Base-by-base conservation (phyloP, 2,113 vertebrate species). In the Neotoma lepida region DNA sequence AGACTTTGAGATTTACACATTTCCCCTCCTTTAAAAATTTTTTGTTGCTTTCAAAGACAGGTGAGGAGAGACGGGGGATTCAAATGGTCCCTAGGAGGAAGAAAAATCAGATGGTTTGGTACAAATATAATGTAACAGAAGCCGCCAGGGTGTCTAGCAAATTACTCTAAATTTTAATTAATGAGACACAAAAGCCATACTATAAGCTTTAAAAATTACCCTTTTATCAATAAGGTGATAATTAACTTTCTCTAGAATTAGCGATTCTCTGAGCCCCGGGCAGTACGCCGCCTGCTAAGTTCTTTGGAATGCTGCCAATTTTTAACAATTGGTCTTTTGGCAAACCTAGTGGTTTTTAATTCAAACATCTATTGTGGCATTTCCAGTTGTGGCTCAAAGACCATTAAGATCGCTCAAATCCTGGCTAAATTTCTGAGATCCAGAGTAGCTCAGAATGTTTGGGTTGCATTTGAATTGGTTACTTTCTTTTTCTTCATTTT, bases 151-250 rank as follows among this genome's bases (percentile, higher is more conserved):
- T 92, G 90, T 84, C 94, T 94, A 92, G 88, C 86, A 95, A 96
- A 95, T 94, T 95, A 82, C 91, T 96, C 89, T 94, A 94, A 96
- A 95, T 97, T 97, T 97, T 97, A 97, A 97, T 97, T 95, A 96
- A 95, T 95, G 95, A 96, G 96, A 91, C 95, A 91, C 95, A 85
- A 96, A 97, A 94, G 91, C 80, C 94, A 95, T 92, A 94, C 86
- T 88, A 93, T 58, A 81, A 93, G 94, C 87, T 95, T 97, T 90
- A 94, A 97, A 97, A 96, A 96, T 97, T 95, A 95, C 87, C 89
- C 89, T 51, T 96, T 96, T 96, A 97, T 96, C 96, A 96, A 95
- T 95, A 95, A 96, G 94, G 95, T 95, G 93, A 95, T 96, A 97
- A 97, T 97, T 97, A 97, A 95, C 95, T 95, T 96, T 97, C 95